Conservation (phyloP, 1,140 invertebrate genomes). For the Diprion similis region DNA sequence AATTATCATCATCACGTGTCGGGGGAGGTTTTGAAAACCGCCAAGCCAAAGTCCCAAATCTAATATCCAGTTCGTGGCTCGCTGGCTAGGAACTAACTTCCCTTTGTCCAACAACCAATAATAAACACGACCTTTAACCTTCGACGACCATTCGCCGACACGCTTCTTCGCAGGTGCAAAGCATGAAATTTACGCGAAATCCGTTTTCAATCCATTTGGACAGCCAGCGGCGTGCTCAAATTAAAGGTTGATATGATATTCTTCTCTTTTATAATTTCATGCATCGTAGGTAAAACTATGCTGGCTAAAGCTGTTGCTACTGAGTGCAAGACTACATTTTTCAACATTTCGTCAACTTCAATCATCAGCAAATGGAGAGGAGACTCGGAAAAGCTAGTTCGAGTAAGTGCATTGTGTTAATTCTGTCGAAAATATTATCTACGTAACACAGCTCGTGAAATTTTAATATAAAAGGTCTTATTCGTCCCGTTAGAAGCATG, state of each 20-base stretch:
- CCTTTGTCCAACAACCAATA: neutral
- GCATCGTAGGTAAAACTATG: slow-evolving; percentile 79
- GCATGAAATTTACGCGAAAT: neutral
- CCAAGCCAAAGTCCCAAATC: slow-evolving; percentile 2
- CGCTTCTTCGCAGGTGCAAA: neutral
- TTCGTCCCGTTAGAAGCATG: no score
- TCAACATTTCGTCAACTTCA: slow-evolving; percentile 89
- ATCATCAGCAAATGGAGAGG: slow-evolving; percentile 94
- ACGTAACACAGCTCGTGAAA: neutral
- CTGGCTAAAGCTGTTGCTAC: slow-evolving; percentile 87
- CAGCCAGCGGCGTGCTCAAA: neutral
- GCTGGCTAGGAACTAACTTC: slow-evolving; percentile 1
- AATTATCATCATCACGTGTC: slow-evolving; percentile 1
- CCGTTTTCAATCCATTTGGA: no score
- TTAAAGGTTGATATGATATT: neutral
- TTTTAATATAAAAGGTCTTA: neutral
- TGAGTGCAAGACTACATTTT: slow-evolving; percentile 87
- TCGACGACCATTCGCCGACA: neutral
- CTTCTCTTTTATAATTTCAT: neutral
- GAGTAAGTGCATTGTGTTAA: slow-evolving; percentile 63
- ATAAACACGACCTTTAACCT: neutral
- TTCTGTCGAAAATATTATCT: neutral
- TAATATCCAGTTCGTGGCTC: neutral
- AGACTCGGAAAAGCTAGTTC: slow-evolving; percentile 92
- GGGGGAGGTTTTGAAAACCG: slow-evolving; percentile 2